Evolutionary conservation across 2,888 invertebrate species (phyloP).

Genomic region (Nomada lathburiana): DNA sequence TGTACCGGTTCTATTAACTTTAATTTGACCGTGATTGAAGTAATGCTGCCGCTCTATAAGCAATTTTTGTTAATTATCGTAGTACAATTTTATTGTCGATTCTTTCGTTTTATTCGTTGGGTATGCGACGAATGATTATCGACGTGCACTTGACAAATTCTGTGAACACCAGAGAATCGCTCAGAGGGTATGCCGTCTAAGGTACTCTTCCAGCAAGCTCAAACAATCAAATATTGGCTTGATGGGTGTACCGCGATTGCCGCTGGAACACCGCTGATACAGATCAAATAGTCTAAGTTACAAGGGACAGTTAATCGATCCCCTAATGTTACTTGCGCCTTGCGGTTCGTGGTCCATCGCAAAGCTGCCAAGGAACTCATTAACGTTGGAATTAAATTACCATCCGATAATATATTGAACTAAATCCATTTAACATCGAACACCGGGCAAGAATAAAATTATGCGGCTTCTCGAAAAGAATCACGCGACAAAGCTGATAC

Average conservation of each 20-base stretch:
- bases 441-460: background rate
- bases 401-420: background rate
- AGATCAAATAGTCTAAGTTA: conserved; percentile 56
- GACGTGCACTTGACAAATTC: conserved; percentile 9
- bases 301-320: conserved; percentile 45
- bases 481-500: background rate
- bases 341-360: conserved; percentile 7
- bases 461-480: background rate
- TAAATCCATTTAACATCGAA: background rate
- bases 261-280: conserved; percentile 54
- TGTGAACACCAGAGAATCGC: background rate
- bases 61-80: too few relatives aligned
- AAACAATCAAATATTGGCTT: conserved; percentile 56
- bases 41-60: too few relatives aligned
- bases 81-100: too few relatives aligned
- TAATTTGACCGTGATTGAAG: too few relatives aligned
- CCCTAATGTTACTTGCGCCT: conserved; percentile 23
- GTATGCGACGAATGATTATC: background rate
- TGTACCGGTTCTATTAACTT: too few relatives aligned
- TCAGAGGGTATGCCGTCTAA: conserved; percentile 28
- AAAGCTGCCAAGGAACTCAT: conserved; percentile 16
- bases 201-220: conserved; percentile 45
- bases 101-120: background rate
- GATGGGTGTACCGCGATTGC: conserved; percentile 40
- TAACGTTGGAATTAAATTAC: conserved; percentile 17